These are phyloP conservation scores for Thelaira solivaga DNA, from an alignment of 2,888 invertebrate species.

Conservation along the genomic window DNA sequence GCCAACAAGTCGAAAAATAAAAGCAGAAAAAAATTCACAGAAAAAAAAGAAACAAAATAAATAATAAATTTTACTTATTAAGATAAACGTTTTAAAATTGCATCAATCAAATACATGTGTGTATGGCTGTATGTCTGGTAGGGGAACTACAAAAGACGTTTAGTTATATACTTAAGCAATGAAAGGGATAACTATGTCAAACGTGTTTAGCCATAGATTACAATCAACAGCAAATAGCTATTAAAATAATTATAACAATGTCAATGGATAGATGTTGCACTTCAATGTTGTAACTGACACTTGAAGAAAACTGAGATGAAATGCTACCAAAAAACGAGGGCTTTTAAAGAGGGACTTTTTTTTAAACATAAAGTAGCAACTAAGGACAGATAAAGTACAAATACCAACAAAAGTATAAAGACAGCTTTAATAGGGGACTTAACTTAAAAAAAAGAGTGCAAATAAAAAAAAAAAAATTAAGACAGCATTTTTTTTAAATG, in stretches of 20 bases:
- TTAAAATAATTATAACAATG: conserved; percentile 1
- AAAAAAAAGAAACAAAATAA: neutral
- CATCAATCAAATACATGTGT: conserved; percentile 2
- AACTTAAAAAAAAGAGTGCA: too few relatives aligned
- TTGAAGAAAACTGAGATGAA: neutral
- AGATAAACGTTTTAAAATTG: conserved; percentile 29
- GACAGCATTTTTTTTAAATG: too few relatives aligned
- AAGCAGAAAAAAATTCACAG: neutral
- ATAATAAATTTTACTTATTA: conserved; percentile 12
- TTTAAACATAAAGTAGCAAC: too few relatives aligned
- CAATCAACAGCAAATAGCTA: conserved; percentile 28
- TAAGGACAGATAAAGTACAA: too few relatives aligned
- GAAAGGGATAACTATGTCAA: conserved; percentile 59
- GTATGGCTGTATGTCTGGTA: too few relatives aligned
- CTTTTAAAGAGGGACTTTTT: too few relatives aligned
- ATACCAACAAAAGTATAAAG: too few relatives aligned
- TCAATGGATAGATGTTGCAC: conserved; percentile 24
- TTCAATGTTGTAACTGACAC: conserved; percentile 33
- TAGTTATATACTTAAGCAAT: conserved; percentile 6
- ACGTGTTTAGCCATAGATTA: conserved; percentile 54
- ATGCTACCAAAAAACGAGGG: neutral
- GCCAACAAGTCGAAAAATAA: neutral
- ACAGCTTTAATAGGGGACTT: too few relatives aligned
- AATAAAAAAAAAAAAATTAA: too few relatives aligned
- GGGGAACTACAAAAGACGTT: neutral